Evolutionary conservation across 2,797 vertebrate species (phyloP).

Genomic region (Atherinosoma microstoma): DNA sequence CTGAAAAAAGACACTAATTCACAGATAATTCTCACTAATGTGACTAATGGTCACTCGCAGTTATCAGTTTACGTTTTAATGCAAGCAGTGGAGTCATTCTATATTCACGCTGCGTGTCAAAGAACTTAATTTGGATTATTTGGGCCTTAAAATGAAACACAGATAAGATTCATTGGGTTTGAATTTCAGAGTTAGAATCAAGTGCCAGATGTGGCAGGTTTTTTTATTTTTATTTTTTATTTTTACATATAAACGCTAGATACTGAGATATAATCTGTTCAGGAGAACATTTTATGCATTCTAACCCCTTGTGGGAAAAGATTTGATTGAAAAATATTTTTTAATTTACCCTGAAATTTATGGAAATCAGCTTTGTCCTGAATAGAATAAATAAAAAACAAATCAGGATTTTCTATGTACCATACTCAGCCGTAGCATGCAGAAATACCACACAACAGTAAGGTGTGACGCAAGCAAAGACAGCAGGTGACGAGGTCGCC

Average conservation of each 20-base stretch:
- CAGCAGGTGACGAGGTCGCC: constrained; percentile 64
- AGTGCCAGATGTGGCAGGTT: constrained; percentile 45
- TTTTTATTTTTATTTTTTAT: constrained; percentile 36
- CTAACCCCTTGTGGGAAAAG: constrained; percentile 14
- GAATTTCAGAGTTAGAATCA: constrained; percentile 21
- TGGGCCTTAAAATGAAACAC: constrained; percentile 5
- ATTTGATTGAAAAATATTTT: constrained; percentile 13
- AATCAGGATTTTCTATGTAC: neutral
- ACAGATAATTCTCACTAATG: constrained; percentile 38
- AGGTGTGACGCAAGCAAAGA: constrained; percentile 45
- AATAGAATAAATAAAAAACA: neutral
- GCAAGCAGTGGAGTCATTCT: neutral
- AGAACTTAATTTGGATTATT: neutral
- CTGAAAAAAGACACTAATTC: constrained; percentile 9
- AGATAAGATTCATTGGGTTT: constrained; percentile 13
- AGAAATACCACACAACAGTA: constrained; percentile 16
- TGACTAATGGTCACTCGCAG: constrained; percentile 38
- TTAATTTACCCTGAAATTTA: neutral
- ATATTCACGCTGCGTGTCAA: neutral
- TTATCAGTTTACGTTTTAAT: constrained; percentile 13
- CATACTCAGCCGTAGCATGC: neutral
- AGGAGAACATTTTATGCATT: constrained; percentile 26
- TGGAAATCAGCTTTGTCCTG: constrained; percentile 1
- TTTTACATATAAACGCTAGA: constrained; percentile 38
- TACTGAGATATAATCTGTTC: constrained; percentile 45